phyloP scores from a whole-genome alignment of 1,140 invertebrate genomes.

The Elymnias hypermnestra region DNA sequence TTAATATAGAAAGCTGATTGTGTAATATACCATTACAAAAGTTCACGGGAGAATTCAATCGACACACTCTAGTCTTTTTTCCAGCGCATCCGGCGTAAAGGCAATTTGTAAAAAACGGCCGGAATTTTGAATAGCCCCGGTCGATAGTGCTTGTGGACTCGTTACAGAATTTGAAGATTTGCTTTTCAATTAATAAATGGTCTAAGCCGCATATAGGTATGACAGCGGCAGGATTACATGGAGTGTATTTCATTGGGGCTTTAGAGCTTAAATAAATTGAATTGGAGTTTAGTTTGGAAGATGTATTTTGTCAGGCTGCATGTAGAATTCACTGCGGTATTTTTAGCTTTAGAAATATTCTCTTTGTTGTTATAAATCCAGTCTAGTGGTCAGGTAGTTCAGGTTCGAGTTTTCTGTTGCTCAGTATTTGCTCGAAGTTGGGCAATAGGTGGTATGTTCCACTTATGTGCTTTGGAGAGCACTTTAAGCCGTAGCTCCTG shows the following conservation, averaged over 20 bases:
- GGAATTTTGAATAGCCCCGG: constrained; percentile 17
- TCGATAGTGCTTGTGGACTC: constrained; percentile 17
- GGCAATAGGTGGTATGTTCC: no score
- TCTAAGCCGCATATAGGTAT: constrained; percentile 4
- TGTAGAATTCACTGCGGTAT: no score
- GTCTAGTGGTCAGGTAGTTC: no score
- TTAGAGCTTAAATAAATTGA: not conserved
- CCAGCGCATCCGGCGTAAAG: constrained; percentile 18
- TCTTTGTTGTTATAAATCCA: no score
- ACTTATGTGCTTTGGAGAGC: no score
- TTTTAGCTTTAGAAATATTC: no score
- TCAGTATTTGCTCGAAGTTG: no score
- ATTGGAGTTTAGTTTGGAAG: not conserved
- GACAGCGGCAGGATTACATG: not conserved
- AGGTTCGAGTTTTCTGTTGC: no score
- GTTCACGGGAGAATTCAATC: constrained; percentile 23
- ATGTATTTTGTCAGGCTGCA: no score
- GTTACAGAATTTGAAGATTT: constrained; percentile 7
- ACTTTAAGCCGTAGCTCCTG: no score
- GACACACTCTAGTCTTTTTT: constrained; percentile 17
- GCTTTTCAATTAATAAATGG: constrained; percentile 11
- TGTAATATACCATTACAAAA: constrained; percentile 12
- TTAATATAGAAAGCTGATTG: not conserved
- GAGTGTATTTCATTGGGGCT: not conserved
- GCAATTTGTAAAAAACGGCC: constrained; percentile 25